phyloP scores from a whole-genome alignment of 2,797 vertebrate species.

The Rhincodon typus region DNA sequence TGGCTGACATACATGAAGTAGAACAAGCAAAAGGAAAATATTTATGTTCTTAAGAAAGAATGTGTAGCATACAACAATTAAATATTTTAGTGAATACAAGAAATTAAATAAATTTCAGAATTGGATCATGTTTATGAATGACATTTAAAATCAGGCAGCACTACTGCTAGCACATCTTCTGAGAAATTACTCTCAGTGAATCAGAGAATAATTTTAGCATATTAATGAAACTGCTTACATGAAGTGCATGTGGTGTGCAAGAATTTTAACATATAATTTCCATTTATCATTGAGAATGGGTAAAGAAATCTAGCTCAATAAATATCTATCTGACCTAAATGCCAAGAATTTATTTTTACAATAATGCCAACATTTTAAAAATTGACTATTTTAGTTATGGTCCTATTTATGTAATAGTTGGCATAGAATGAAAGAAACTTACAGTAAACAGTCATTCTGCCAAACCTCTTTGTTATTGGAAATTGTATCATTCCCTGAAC shows the following conservation, averaged over 20 bases:
- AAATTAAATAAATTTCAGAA: background rate
- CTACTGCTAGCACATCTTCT: background rate
- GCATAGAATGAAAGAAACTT: constrained; percentile 11
- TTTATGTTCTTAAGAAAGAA: background rate
- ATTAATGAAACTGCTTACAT: background rate
- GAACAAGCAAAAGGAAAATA: background rate
- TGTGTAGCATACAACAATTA: background rate
- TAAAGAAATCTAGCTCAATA: background rate
- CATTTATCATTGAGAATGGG: background rate
- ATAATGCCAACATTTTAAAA: constrained; percentile 5
- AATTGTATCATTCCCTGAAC: background rate
- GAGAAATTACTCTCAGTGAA: background rate
- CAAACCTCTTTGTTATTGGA: background rate
- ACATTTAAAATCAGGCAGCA: background rate
- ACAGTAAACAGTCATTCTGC: background rate
- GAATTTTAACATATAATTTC: background rate
- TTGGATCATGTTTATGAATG: background rate
- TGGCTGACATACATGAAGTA: background rate
- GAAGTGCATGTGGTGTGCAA: background rate
- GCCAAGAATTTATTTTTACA: background rate
- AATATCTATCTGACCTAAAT: background rate
- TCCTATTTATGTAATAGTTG: background rate
- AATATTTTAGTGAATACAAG: background rate
- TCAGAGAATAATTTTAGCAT: background rate
- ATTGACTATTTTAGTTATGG: background rate